Evolutionary conservation across 2,113 vertebrate genomes (phyloP).

Genomic region (Bufo bufo): DNA sequence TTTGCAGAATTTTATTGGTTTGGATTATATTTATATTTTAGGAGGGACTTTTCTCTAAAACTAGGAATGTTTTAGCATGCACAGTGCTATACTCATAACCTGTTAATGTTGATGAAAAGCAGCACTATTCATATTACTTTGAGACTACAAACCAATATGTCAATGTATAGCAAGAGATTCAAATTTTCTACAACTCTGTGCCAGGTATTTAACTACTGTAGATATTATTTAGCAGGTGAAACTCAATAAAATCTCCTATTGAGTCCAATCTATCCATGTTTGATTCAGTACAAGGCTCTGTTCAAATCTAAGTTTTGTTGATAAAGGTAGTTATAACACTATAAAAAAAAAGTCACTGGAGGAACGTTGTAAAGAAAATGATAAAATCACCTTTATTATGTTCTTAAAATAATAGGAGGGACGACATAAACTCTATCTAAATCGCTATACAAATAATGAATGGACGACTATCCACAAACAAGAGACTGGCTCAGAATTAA

Average conservation of each 20-base stretch:
- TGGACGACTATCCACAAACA: too few relatives aligned
- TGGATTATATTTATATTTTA: conserved; percentile 68
- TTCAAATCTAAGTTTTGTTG: too few relatives aligned
- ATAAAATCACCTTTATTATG: too few relatives aligned
- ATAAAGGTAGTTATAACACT: too few relatives aligned
- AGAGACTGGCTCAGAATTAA: too few relatives aligned
- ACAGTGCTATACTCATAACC: conserved; percentile 52
- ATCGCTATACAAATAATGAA: too few relatives aligned
- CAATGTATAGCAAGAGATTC: not conserved
- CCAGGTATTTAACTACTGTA: not conserved
- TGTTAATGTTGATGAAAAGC: conserved; percentile 42
- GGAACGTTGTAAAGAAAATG: too few relatives aligned
- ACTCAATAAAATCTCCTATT: not conserved
- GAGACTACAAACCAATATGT: too few relatives aligned
- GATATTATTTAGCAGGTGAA: not conserved
- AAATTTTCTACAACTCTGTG: not conserved
- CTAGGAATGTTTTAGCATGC: conserved; percentile 55
- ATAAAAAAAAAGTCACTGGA: too few relatives aligned
- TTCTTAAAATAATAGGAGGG: too few relatives aligned
- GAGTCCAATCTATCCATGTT: not conserved
- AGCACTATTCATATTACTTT: not conserved
- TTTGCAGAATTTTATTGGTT: conserved; percentile 81
- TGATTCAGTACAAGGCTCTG: too few relatives aligned
- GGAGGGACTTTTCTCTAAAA: conserved; percentile 12
- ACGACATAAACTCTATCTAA: too few relatives aligned